phyloP scores from a whole-genome alignment of 2,888 invertebrate genomes.

The Platerodrilus igneus region DNA sequence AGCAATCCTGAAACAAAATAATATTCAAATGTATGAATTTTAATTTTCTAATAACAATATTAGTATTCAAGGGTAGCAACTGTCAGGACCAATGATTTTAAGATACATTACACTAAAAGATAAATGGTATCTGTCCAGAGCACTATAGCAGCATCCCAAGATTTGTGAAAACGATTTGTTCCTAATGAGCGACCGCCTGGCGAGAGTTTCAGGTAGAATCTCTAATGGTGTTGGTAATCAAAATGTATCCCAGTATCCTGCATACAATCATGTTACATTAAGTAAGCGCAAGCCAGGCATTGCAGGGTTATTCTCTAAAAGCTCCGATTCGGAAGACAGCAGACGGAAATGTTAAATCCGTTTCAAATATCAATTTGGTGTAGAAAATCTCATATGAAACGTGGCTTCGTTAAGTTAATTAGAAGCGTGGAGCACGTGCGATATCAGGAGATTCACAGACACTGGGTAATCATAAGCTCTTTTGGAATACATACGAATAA shows the following conservation, averaged over 20 bases:
- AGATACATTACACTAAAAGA: constrained; percentile 28
- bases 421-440: constrained; percentile 36
- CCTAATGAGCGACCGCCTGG: constrained; percentile 27
- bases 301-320: constrained; percentile 19
- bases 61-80: constrained; percentile 11
- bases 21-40: too few species aligned
- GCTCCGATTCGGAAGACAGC: constrained; percentile 16
- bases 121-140: constrained; percentile 41
- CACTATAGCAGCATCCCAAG: constrained; percentile 36
- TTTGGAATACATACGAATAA: constrained; percentile 43
- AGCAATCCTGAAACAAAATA: too few species aligned
- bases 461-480: constrained; percentile 38
- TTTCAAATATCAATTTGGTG: constrained; percentile 39
- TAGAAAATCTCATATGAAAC: constrained; percentile 36
- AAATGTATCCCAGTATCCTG: constrained; percentile 24
- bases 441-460: constrained; percentile 30
- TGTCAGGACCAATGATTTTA: too few species aligned
- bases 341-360: constrained; percentile 29
- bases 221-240: constrained; percentile 36
- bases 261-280: constrained; percentile 25
- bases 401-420: constrained; percentile 39
- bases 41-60: constrained; percentile 8
- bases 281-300: constrained; percentile 19
- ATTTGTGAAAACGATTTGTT: constrained; percentile 36
- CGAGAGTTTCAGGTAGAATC: constrained; percentile 25